These are phyloP conservation scores for Parelbella ahira DNA, from an alignment of 2,888 invertebrate genomes.

Conservation along the genomic window DNA sequence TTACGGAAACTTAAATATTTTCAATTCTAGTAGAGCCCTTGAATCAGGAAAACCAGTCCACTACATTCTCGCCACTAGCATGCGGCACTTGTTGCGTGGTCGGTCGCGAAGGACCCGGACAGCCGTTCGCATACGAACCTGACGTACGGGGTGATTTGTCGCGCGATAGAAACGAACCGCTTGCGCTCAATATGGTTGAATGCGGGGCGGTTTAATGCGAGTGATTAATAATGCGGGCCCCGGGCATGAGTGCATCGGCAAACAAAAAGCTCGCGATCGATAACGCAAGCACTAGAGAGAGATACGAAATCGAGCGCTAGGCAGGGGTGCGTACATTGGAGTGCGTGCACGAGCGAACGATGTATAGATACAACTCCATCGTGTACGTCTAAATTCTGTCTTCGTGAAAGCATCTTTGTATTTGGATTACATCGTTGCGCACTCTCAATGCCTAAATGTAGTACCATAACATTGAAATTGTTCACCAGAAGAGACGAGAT, in stretches of 20 bases:
- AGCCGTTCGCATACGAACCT: conserved; percentile 51
- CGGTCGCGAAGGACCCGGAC: conserved; percentile 41
- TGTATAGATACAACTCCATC: background rate
- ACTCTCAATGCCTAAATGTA: no score
- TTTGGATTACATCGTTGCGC: no score
- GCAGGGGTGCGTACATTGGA: conserved; percentile 7
- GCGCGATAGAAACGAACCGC: conserved; percentile 40
- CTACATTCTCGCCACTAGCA: conserved; percentile 40
- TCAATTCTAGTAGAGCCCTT: no score
- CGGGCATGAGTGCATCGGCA: conserved; percentile 17
- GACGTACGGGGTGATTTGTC: conserved; percentile 52
- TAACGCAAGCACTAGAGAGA: conserved; percentile 23
- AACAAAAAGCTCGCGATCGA: conserved; percentile 22
- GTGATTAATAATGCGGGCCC: conserved; percentile 26
- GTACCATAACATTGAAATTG: no score
- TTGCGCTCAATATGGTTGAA: no score
- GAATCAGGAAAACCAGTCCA: conserved; percentile 22
- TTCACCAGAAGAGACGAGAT: no score
- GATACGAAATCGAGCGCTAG: conserved; percentile 9
- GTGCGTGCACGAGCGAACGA: conserved; percentile 3
- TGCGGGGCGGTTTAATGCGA: no score
- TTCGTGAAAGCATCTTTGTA: no score
- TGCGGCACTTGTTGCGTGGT: conserved; percentile 68
- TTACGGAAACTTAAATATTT: no score
- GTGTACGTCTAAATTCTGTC: no score